Base-by-base conservation (phyloP, 1,140 invertebrate genomes). In the Micrasema longulum region DNA sequence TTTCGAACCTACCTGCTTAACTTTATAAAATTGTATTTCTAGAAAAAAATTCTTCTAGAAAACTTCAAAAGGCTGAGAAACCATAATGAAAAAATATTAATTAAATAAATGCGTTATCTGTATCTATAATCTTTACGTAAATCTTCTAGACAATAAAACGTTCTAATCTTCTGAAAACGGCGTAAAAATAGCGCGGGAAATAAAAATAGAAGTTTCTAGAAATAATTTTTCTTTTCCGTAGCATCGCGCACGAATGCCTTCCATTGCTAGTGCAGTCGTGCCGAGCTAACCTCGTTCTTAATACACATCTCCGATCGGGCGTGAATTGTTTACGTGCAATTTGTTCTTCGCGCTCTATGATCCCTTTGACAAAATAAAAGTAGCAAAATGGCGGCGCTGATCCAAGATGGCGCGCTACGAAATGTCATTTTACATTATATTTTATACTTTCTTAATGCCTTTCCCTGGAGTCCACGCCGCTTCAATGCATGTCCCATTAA, bases 231-330 rank as follows among this genome's bases (percentile, higher is more conserved):
- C 41, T 45, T 12, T 60, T 10, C 11, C 26, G n/a, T n/a, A n/a
- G n/a, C n/a, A n/a, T n/a, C n/a, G 36, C 35, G 63, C 70, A 72
- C 70, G 70, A 41, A 38, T 23, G 50, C 53, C 55, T 31, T 43
- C 65, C 55, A 36, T 72, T 67, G 45, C 52, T 35, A 23, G 53
- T 43, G 41, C 70, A 62, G 63, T 72, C 70, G 63, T 72, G 70
- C 70, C 55, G 48, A 45, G 36, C 38, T 38, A 43, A 38, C 38
- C 63, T 41, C 70, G 70, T 67, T 72, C 69, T 64, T 64, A 45
- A 67, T 57, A 72, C 52, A 66, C 38, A 43, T 60, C 57, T 22
- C 31, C 70, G 70, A 67, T 66, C 26, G 64, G 57, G 70, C 63
- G 70, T 57, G 6, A 66, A 60, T 60, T 60, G 36, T 60, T 60